Evolutionary conservation across 2,797 vertebrate genomes (phyloP).

Genomic region (Ctenosaura bakeri): DNA sequence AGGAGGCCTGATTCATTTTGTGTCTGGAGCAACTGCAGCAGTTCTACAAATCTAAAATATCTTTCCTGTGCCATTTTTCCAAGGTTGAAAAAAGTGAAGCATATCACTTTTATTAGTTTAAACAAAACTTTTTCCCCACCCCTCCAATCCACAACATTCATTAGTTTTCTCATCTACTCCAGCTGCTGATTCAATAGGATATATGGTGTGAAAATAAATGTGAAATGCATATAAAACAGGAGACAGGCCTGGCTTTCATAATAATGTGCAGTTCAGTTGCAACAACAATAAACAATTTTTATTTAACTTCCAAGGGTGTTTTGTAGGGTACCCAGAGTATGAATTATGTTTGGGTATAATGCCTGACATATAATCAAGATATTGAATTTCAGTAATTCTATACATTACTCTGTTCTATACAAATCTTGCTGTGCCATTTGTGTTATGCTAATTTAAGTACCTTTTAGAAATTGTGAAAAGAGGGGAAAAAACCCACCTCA

Average conservation of each 20-base stretch:
- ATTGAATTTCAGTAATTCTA: slow-evolving; percentile 29
- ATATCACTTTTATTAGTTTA: slow-evolving; percentile 54
- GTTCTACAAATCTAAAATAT: slow-evolving; percentile 74
- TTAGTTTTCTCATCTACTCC: slow-evolving; percentile 54
- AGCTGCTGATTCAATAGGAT: slow-evolving; percentile 44
- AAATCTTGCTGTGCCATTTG: not conserved
- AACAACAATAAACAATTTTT: slow-evolving; percentile 51
- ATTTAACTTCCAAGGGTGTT: slow-evolving; percentile 11
- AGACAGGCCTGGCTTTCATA: slow-evolving; percentile 51
- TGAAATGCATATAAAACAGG: slow-evolving; percentile 53
- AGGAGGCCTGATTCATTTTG: slow-evolving; percentile 77
- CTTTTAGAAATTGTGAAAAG: not conserved
- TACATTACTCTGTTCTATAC: not conserved
- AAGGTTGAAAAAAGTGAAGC: slow-evolving; percentile 53
- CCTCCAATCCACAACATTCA: slow-evolving; percentile 12
- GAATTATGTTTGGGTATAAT: not conserved
- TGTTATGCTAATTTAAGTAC: not conserved
- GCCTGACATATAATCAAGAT: slow-evolving; percentile 6
- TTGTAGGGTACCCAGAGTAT: slow-evolving; percentile 11
- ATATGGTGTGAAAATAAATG: slow-evolving; percentile 47
- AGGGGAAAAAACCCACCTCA: not conserved
- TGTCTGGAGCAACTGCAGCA: slow-evolving; percentile 70
- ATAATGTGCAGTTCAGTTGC: slow-evolving; percentile 49
- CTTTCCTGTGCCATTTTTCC: slow-evolving; percentile 73
- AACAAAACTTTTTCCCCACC: slow-evolving; percentile 62